These are phyloP conservation scores for Cuculus canorus DNA, from an alignment of 2,797 vertebrate genomes.

Conservation along the genomic window DNA sequence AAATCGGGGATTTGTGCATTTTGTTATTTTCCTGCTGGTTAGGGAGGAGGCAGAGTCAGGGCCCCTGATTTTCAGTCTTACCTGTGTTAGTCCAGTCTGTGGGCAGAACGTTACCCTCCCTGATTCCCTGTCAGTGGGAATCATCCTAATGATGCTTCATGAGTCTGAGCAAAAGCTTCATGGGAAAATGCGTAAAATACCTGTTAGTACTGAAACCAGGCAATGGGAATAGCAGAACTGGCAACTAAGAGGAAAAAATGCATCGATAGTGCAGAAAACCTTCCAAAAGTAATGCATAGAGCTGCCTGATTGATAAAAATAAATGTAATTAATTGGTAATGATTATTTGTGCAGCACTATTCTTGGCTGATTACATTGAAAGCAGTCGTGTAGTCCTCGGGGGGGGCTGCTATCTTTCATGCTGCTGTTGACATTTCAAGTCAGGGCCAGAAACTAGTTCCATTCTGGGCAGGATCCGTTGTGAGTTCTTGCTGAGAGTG, in stretches of 20 bases:
- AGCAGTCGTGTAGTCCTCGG: neutral
- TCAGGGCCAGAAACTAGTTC: slow-evolving; percentile 24
- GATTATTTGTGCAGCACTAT: neutral
- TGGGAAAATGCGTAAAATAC: neutral
- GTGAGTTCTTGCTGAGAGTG: neutral
- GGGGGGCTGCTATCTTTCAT: neutral
- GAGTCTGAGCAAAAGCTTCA: neutral
- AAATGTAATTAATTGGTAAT: neutral
- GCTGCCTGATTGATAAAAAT: neutral
- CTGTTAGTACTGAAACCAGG: neutral
- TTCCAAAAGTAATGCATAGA: neutral
- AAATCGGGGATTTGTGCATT: neutral
- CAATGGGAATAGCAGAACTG: neutral
- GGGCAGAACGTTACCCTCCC: neutral
- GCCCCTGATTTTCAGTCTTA: neutral
- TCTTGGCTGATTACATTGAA: neutral
- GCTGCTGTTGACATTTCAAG: slow-evolving; percentile 48
- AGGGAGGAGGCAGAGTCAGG: neutral
- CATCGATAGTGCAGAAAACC: neutral
- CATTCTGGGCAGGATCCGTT: slow-evolving; percentile 17
- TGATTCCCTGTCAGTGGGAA: neutral
- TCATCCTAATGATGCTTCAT: neutral
- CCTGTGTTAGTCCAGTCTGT: neutral
- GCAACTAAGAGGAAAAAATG: neutral
- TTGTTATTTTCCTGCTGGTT: neutral